Base-by-base conservation (phyloP, 1,140 invertebrate genomes). In the Zaprionus camerounensis region DNA sequence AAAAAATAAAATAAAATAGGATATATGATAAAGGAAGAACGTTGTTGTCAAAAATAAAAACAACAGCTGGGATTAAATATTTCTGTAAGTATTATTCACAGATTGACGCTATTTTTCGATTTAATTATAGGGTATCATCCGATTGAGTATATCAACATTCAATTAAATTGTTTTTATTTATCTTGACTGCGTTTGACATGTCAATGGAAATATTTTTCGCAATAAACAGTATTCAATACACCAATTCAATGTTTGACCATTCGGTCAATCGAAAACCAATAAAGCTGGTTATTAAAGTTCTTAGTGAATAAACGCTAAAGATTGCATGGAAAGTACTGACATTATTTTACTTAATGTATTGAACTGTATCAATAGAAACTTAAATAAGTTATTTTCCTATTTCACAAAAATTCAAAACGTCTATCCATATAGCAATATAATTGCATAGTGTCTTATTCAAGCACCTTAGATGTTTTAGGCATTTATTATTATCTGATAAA, bases 401-500 rank as follows among this genome's bases (percentile, higher is more conserved):
- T 31, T 31, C 28, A 31, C 28, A 7, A 34, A 34, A 34, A 34
- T 34, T 3, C 9, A 34, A 34, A 11, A 11, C 9, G 9, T 34
- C 9, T 34, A 11, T 11, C 31, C 31, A 7, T 31, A 31, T 31
- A 31, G 31, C 0, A 34, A 9, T 46, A 46, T 46, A 46, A 9
- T 46, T 46, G 41, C 41, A 46, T 17, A 17, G 6, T 17, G 41
- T 17, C n/a, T 46, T 46, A 17, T 7, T 46, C n/a, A 46, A 9
- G 41, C 7, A 17, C n/a, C 41, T 17, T 46, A 7, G n/a, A 46
- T 9, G 17, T n/a, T 17, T 46, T 3, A 11, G 15, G 22, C 58
- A 41, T 61, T 61, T 15, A 61, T 24, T 38, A 41, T 24, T 22
- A 61, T 44, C 20, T 41, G 26, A 34, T 7, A 67, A 31, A 20